Base-by-base conservation (phyloP, 2,113 vertebrate species). In the Etheostoma spectabile region DNA sequence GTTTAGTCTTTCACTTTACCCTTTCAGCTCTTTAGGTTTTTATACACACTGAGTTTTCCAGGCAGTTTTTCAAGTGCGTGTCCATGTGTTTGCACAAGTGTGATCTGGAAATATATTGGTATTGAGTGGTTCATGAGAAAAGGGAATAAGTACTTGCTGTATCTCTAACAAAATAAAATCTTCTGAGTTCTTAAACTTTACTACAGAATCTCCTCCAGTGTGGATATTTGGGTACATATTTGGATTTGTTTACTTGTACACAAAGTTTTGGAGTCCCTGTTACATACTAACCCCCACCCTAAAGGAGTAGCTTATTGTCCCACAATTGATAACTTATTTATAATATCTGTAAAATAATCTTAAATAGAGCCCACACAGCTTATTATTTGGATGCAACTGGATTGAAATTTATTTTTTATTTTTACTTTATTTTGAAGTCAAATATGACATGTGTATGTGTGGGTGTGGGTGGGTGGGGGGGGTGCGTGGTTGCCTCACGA, bases 401-500 rank as follows among this genome's bases (percentile, higher is more conserved):
- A 27, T 7, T 35, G 0, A 70, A 65, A 56, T n/a, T n/a, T n/a
- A n/a, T n/a, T n/a, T n/a, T n/a, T n/a, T n/a, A n/a, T n/a, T n/a
- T n/a, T n/a, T n/a, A n/a, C n/a, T n/a, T 80, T 8, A 60, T 75
- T 68, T 66, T 61, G 7, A 68, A 46, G 27, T 56, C 24, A n/a
- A 35, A 57, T 35, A 6, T 77, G 71, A 72, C 49, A n/a, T n/a
- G n/a, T n/a, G n/a, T 53, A 4, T 33, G 19, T 21, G 12, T 68
- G 64, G 21, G 35, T 56, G 55, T 24, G 19, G 42, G 21, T 62
- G 22, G 21, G 3, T 56, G n/a, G 14, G 60, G 67, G 77, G 86
- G 81, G 79, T 82, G 79, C 45, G 79, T 27, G 27, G 1, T 85
- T 77, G 66, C 74, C 48, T 68, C 66, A 74, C n/a, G 73, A 70